These are phyloP conservation scores for Microplitis manilae DNA, from an alignment of 2,888 invertebrate species.

Conservation along the genomic window DNA sequence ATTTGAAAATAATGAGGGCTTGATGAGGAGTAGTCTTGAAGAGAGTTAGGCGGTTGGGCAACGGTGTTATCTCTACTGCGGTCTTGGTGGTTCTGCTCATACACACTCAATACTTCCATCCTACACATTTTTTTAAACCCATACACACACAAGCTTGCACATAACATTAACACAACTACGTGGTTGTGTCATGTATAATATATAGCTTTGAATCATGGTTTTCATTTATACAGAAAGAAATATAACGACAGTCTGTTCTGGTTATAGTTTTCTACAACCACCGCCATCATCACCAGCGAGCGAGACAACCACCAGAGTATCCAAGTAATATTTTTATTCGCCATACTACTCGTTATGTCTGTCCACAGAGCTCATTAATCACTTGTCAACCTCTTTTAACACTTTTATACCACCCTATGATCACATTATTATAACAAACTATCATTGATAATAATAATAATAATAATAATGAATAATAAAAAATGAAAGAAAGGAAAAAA, in stretches of 20 bases:
- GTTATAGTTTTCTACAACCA: constrained; percentile 9
- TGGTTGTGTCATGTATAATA: neutral
- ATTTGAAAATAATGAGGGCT: constrained; percentile 34
- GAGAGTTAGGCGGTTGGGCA: constrained; percentile 2
- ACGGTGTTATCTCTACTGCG: constrained; percentile 23
- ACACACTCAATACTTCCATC: neutral
- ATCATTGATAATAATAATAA: neutral
- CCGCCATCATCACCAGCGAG: neutral
- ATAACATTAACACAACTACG: neutral
- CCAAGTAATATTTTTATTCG: constrained; percentile 37
- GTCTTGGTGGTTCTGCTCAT: constrained; percentile 5
- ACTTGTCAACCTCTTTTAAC: constrained; percentile 42
- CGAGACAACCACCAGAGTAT: constrained; percentile 11
- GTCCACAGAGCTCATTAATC: constrained; percentile 52
- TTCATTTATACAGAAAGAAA: constrained; percentile 21
- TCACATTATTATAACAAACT: neutral
- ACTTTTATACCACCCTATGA: constrained; percentile 2
- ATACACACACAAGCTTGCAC: neutral
- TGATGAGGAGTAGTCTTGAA: constrained; percentile 27
- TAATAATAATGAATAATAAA: neutral
- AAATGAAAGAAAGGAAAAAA: neutral
- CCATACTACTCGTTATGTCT: constrained; percentile 48
- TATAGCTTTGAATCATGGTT: constrained; percentile 10
- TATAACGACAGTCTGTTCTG: constrained; percentile 13
- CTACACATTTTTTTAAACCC: neutral